Conservation (phyloP, 1,140 invertebrate species). For the Leucophenga varia region DNA sequence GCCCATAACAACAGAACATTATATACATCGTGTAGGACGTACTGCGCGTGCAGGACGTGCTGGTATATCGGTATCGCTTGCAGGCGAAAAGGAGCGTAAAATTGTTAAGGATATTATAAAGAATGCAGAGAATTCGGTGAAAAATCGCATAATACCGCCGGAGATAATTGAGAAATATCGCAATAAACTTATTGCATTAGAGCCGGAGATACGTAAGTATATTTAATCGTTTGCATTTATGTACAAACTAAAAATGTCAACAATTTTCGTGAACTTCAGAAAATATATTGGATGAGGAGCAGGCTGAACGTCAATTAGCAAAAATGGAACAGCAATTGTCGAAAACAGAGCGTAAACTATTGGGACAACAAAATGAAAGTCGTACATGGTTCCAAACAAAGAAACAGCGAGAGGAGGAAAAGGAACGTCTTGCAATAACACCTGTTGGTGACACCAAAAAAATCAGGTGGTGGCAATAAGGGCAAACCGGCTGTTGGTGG, state of each 20-base stretch:
- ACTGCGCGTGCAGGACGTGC: conserved; percentile 91
- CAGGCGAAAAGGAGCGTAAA: conserved; percentile 87
- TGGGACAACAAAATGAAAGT: conserved; percentile 54
- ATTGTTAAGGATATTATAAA: conserved; percentile 92
- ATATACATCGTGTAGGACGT: conserved; percentile 90
- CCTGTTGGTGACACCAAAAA: conserved; percentile 31
- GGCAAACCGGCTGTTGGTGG: conserved; percentile 47
- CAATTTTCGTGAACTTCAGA: conserved; percentile 48
- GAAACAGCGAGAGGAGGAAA: conserved; percentile 78
- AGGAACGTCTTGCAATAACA: conserved; percentile 62
- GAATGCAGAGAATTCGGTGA: conserved; percentile 80
- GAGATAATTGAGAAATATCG: conserved; percentile 89
- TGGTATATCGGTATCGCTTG: conserved; percentile 89
- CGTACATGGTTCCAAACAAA: conserved; percentile 87
- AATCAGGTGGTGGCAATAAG: conserved; percentile 44
- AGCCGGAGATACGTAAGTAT: conserved; percentile 69
- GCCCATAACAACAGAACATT: conserved; percentile 91
- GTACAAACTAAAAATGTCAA: neutral
- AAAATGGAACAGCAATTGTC: conserved; percentile 84
- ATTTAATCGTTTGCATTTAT: too few relatives aligned
- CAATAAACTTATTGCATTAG: conserved; percentile 69
- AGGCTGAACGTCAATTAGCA: conserved; percentile 77
- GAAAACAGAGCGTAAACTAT: conserved; percentile 75
- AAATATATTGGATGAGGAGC: conserved; percentile 80
- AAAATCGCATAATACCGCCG: conserved; percentile 80